Evolutionary conservation across 1,140 invertebrate genomes (phyloP), one percentile per base, ranked within the genome.

Genomic region (Drosophila repletoides): DNA sequence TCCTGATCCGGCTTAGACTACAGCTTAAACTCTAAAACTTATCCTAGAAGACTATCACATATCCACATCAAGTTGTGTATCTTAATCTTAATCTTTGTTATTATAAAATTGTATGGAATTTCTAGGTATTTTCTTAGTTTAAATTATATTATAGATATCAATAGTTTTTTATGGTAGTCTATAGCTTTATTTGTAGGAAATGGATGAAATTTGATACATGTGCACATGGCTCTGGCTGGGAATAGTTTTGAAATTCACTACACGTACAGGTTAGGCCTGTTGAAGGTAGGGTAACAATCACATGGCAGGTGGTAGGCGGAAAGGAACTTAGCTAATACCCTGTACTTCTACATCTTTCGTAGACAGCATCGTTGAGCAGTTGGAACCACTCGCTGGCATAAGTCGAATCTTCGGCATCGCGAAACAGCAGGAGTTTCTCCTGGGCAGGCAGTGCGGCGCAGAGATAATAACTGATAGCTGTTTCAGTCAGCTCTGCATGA

Each of bases 331-430:
- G 28, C 34, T 70, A 86, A 43, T 87, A 87, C 46, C 79, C 72
- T n/a, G 67, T 79, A 63, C 73, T 89, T 38, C 81, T 80, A 14
- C 86, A 90, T 14, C 88, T 67, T 19, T 81, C 83, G 38, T 87
- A 76, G 12, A 90, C 68, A 2, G 89, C 73, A 72, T 90, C 89
- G 14, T 77, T 81, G 4, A 90, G 76, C 68, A 90, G 67, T 52
- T 90, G 76, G 41, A 84, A 88, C 89, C 89, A 90, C 58, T 90
- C 89, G 10, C 64, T 76, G 22, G 77, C 73, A 58, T 77, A 90
- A 9, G 49, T 72, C 0, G 88, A 90, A 17, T 88, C 71, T 49
- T 90, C 81, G n/a, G 88, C 89, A 17, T 68, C 68, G n/a, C 72
- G 69, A 28, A 89, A 90, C 10, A 90, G 53, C 14, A 76, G 38